Percentiles rank a stretch among this genome's conserved stretches.
These are phyloP conservation scores for Poecilia latipinna DNA, from an alignment of 2,113 vertebrate genomes.

Conservation along the genomic window DNA sequence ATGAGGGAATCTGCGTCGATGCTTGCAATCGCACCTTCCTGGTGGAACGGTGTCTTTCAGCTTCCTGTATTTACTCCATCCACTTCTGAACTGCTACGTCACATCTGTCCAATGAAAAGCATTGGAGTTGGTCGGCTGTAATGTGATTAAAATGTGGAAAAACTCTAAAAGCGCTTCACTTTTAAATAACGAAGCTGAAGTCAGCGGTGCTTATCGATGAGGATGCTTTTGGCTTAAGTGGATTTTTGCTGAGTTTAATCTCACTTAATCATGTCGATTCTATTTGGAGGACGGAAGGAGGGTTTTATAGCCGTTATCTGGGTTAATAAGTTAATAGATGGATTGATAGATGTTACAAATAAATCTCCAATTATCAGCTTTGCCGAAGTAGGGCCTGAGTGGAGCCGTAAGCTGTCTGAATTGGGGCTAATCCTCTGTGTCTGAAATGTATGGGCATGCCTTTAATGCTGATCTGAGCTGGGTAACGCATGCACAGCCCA, in stretches of 20 bases:
- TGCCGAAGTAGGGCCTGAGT: slow-evolving; percentile 43
- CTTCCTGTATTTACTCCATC: too few relatives aligned
- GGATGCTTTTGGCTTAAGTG: slow-evolving; percentile 63
- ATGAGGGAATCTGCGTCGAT: too few relatives aligned
- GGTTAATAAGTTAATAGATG: slow-evolving; percentile 78
- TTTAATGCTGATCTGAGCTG: slow-evolving; percentile 24
- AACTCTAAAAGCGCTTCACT: background rate
- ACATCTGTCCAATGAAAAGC: background rate
- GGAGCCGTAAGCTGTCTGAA: slow-evolving; percentile 63
- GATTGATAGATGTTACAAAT: slow-evolving; percentile 71
- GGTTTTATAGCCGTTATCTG: slow-evolving; percentile 64
- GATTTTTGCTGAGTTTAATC: slow-evolving; percentile 63
- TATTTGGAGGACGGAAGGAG: slow-evolving; percentile 24
- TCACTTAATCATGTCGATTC: slow-evolving; percentile 31
- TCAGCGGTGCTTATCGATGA: slow-evolving; percentile 58
- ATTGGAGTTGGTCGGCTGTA: background rate
- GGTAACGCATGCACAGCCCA: background rate
- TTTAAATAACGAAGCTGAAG: background rate
- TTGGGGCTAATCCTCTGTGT: slow-evolving; percentile 62
- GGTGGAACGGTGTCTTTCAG: too few relatives aligned
- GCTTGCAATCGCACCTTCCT: too few relatives aligned
- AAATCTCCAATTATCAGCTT: slow-evolving; percentile 81
- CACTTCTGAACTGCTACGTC: too few relatives aligned
- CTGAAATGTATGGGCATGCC: slow-evolving; percentile 42
- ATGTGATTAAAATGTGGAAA: background rate